Evolutionary conservation across 2,113 vertebrate species (phyloP).

Genomic region (Pygoscelis adeliae): DNA sequence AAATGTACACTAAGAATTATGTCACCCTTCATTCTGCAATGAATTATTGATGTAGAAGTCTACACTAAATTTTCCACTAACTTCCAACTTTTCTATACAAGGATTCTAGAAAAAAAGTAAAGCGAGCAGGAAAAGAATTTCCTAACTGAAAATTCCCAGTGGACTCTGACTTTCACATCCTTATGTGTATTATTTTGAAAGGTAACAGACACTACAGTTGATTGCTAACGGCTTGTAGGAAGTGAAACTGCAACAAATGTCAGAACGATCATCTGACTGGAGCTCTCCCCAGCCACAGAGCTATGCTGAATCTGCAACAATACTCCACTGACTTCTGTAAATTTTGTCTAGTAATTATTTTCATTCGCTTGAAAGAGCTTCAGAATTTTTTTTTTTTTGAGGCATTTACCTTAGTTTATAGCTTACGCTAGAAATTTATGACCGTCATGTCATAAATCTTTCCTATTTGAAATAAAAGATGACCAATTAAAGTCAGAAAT

Average conservation of each 20-base stretch:
- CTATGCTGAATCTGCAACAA: neutral
- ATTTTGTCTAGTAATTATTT: neutral
- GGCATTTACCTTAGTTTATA: neutral
- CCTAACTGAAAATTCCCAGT: neutral
- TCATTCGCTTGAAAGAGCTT: neutral
- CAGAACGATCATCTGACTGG: accelerated
- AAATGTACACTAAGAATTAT: neutral
- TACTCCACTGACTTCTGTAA: too few relatives aligned
- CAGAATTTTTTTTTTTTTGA: neutral
- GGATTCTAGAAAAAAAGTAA: neutral
- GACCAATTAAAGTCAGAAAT: neutral
- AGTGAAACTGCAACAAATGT: neutral
- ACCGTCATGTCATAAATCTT: neutral
- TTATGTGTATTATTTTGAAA: neutral
- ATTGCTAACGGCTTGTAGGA: neutral
- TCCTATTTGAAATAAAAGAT: neutral
- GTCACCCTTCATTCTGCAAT: neutral
- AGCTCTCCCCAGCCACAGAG: neutral
- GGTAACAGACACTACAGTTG: neutral
- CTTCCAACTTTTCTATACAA: neutral
- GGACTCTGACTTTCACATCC: neutral
- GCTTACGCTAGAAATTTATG: neutral
- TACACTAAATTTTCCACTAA: neutral
- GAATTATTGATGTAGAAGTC: neutral
- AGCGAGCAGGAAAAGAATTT: neutral